Base-by-base conservation (phyloP, 2,797 vertebrate genomes). In the Aratinga solstitialis region DNA sequence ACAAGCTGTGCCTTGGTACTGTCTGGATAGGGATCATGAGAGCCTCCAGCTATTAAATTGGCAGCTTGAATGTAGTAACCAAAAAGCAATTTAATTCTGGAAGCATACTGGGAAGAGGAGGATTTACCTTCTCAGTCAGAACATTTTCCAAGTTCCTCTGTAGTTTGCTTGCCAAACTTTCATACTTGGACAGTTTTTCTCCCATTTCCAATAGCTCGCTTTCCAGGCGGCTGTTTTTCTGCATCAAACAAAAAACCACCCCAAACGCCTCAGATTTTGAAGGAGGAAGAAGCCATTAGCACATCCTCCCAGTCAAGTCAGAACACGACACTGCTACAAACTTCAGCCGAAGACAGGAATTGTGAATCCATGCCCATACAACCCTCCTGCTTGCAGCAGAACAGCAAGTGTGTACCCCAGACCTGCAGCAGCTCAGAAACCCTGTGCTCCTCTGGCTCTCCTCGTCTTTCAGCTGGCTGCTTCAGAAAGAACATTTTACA, bases 161-260 rank as follows among this genome's bases (percentile, higher is more conserved):
- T 42, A 99, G 98, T 97, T 99, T 99, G 79, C 90, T 96, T 29
- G 99, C 97, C 92, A 99, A 97, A 34, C 76, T 98, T 91, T 99
- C 98, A 16, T 98, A 98, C 19, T 99, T 98, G 1, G 97, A 77
- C 62, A 99, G 93, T 90, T 98, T 99, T 53, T 99, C 98, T 4
- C 97, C 97, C 2, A 94, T 98, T 96, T 99, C 99, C 96, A 99
- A 73, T 4, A 99, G 96, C 89, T 99, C 99, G 3, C 96, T 98
- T 90, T 99, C 99, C 91, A 99, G 97, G 86, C 99, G 99, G 45
- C 97, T 96, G 94, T 99, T 99, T 84, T 99, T 99, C 99, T 99
- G 94, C 36, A 93, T 16, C 59, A 92, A 81, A 87, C 62, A 59
- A 26, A 38, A 23, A n/a, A 51, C 10, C 2, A 59, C 9, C 16